Evolutionary conservation across 2,113 vertebrate species (phyloP), one percentile per base, ranked within the genome.

Genomic region (Odontophorus gujanensis): DNA sequence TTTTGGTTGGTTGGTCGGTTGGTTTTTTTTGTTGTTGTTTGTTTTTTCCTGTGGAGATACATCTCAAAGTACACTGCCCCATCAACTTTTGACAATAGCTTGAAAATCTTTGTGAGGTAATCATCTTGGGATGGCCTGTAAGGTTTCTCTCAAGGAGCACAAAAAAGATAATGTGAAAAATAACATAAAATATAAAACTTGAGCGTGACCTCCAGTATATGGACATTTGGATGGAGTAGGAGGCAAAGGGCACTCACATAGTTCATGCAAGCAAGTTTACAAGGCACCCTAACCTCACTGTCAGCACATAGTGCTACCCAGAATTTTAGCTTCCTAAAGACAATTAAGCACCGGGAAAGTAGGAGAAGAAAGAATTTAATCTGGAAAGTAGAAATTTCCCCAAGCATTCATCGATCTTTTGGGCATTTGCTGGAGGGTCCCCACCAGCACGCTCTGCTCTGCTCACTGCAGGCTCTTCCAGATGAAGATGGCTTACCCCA

Each of bases 401-500:
- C 50, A 47, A 73, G 36, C 8, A 2, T 45, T 45, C 36, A 32
- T 50, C 73, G 3, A n/a, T 58, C 75, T 81, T 85, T 15, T 18
- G 48, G 30, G n/a, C 30, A 2, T 69, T 76, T 80, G 42, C 45
- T 90, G 59, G 40, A 69, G 55, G 25, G 28, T 62, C 50, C 48
- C 42, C 45, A 50, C 3, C 53, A 50, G 30, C 77, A 61, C 0
- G 0, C 21, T 77, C 79, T 67, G 65, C 48, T 6, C 13, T 32
- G 19, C 38, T 77, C 87, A 47, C 84, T 55, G 76, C 61, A 90
- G 82, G 15, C 57, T 81, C 67, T 43, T 74, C 45, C 32, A 77
- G 68, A 57, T 2, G 13, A 40, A 81, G 82, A 57, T 0, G 0
- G 66, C 79, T 85, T 57, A 43, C 76, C 30, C 79, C 77, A 85